Conservation (phyloP, 2,113 vertebrate genomes). For the Panurus biarmicus region DNA sequence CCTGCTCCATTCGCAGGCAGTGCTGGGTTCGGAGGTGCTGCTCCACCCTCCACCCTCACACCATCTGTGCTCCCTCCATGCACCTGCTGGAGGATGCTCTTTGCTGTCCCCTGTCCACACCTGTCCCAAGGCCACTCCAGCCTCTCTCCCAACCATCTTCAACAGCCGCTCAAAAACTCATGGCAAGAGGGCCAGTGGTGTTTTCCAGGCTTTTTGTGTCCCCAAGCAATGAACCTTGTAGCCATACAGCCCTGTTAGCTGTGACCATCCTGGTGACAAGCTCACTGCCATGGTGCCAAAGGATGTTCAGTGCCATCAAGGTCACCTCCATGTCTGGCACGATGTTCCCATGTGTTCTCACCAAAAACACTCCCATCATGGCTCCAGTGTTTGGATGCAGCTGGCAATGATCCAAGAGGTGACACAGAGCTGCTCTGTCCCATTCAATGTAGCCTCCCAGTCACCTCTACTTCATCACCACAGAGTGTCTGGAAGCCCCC, state of each 20-base stretch:
- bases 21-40: background rate
- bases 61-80: background rate
- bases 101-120: background rate
- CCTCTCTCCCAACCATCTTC: background rate
- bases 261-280: background rate
- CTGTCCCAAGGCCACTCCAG: background rate
- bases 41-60: background rate
- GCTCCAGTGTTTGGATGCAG: fast-evolving
- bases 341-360: background rate
- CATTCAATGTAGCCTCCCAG: background rate
- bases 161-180: background rate
- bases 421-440: background rate
- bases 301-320: background rate
- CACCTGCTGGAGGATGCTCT: background rate
- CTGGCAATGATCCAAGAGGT: background rate
- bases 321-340: background rate
- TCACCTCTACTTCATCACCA: background rate
- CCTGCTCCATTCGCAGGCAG: background rate
- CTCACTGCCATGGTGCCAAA: background rate
- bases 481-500: background rate
- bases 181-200: too few relatives aligned
- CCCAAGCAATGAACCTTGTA: fast-evolving
- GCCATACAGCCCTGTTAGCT: background rate
- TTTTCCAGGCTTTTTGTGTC: background rate
- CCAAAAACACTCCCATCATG: background rate